Evolutionary conservation across 2,888 invertebrate genomes (phyloP), one percentile per base, ranked within the genome.

Genomic region (Tenodera sinensis): DNA sequence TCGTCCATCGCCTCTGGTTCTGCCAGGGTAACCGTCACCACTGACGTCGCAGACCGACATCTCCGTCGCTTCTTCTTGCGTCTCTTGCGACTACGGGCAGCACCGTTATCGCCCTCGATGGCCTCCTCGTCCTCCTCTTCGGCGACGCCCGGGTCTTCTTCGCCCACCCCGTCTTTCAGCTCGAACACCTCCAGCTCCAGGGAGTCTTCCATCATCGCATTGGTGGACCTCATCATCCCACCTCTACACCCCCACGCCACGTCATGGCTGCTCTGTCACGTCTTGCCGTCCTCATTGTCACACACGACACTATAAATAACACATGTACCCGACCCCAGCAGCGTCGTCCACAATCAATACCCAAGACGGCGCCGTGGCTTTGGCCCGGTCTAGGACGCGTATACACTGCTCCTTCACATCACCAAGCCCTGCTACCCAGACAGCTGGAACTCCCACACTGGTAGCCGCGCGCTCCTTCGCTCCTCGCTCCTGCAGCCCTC

Each of bases 141-240:
- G 8, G 82, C 85, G 81, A 28, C 54, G 20, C 42, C 88, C 20
- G 85, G 54, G 47, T 71, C 81, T 87, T 89, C 84, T 83, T 88
- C 81, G 47, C 89, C 85, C 85, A 89, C 87, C 14, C 87, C 82
- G 42, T 87, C 87, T 15, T 89, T 89, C 8, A 90, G 89, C 83
- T 91, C 90, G 82, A 91, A 90, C 85, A 91, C 90, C 84, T 91
- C 91, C 71, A 91, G 90, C 85, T 91, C 91, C 84, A 91, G 88
- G 15, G 91, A 89, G 89, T 91, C 91, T 84, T 88, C 88, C 84
- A 88, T 47, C 47, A 30, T 84, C 88, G 42, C 54, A 30, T 83
- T 54, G 25, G 14, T 0, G 7, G 28, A 27, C 9, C 14, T 25
- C 30, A 27, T 85, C 30, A 82, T 30, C 82, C 28, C 54, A 71